Percentiles rank a stretch among this genome's conserved stretches.
phyloP scores from a whole-genome alignment of 2,113 vertebrate species.

The Scatophagus argus region DNA sequence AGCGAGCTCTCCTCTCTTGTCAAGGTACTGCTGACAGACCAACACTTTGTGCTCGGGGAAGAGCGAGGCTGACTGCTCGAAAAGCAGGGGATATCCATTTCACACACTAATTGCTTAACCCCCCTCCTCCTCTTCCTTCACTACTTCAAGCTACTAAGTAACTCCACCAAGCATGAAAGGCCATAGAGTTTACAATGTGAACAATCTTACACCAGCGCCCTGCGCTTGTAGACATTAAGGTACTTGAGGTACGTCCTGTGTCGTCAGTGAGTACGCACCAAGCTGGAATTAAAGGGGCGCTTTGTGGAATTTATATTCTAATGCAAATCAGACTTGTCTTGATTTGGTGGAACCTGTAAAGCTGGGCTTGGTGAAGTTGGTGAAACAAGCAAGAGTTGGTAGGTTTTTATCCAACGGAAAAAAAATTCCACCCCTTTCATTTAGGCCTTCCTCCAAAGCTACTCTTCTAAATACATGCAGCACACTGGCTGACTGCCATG shows the following conservation, averaged over 20 bases:
- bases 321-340: slow-evolving; percentile 20
- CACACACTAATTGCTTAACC: slow-evolving; percentile 67
- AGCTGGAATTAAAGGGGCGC: not conserved
- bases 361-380: too few species aligned
- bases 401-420: too few species aligned
- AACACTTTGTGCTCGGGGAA: slow-evolving; percentile 67
- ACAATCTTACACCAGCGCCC: slow-evolving; percentile 28
- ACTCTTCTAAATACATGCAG: too few species aligned
- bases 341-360: not conserved
- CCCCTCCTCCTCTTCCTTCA: slow-evolving; percentile 17
- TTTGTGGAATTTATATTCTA: not conserved
- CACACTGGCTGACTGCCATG: too few species aligned
- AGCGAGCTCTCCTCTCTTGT: slow-evolving; percentile 42
- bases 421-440: too few species aligned
- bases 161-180: slow-evolving; percentile 65
- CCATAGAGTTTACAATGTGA: slow-evolving; percentile 49
- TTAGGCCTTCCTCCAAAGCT: too few species aligned
- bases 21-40: slow-evolving; percentile 65
- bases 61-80: slow-evolving; percentile 24
- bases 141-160: slow-evolving; percentile 57
- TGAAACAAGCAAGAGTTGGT: too few species aligned
- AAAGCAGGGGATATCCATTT: slow-evolving; percentile 70
- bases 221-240: slow-evolving; percentile 35
- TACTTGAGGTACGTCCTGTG: not conserved
- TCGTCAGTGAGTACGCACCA: not conserved